phyloP scores from a whole-genome alignment of 2,113 vertebrate genomes.

The Chauna torquata region DNA sequence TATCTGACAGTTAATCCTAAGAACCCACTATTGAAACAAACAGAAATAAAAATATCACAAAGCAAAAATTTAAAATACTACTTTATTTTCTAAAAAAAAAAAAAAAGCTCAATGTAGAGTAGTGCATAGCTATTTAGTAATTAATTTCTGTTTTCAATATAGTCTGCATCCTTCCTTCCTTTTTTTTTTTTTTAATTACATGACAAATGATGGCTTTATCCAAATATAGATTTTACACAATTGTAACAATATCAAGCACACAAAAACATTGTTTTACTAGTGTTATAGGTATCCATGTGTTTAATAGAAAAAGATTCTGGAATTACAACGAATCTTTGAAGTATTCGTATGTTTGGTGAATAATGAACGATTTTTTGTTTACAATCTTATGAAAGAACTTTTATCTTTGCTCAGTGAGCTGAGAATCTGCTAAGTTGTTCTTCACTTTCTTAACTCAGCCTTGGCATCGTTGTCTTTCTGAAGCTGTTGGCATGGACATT shows the following conservation, averaged over 20 bases:
- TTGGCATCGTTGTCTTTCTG: constrained; percentile 48
- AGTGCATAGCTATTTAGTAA: neutral
- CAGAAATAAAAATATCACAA: neutral
- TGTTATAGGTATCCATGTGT: neutral
- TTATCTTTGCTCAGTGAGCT: constrained; percentile 47
- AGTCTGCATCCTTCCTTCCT: neutral
- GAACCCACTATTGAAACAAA: rapidly evolving
- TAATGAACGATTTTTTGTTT: constrained; percentile 50
- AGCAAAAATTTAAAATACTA: neutral
- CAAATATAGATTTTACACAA: neutral
- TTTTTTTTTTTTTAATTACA: neutral
- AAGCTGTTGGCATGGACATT: constrained; percentile 42
- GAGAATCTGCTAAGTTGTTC: constrained; percentile 49
- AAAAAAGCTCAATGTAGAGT: neutral
- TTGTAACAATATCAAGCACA: neutral
- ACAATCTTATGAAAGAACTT: neutral
- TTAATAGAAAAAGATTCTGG: neutral
- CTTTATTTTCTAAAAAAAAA: neutral
- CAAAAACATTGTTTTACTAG: neutral
- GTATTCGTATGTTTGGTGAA: constrained; percentile 2
- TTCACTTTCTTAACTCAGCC: constrained; percentile 33
- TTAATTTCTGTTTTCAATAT: neutral
- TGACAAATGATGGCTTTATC: neutral
- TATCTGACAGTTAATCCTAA: neutral
- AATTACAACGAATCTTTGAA: constrained; percentile 21